Conservation (phyloP, 2,888 invertebrate species). For the Dryocosmus kuriphilus region DNA sequence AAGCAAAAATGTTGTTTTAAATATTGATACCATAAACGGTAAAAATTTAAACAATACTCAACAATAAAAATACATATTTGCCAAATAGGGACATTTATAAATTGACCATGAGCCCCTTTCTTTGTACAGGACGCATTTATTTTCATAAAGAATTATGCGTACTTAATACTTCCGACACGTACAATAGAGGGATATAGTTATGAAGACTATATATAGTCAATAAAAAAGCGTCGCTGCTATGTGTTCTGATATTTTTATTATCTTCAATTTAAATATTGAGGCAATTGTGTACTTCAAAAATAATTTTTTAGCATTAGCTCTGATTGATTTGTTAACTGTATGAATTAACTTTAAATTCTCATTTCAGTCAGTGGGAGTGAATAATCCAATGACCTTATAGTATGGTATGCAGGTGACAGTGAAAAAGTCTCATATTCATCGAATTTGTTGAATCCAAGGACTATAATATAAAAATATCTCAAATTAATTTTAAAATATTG, state of each 20-base stretch:
- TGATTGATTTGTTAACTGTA: not conserved
- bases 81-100: not conserved
- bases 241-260: conserved; percentile 5
- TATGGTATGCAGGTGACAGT: too few species aligned
- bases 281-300: not conserved
- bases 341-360: not conserved
- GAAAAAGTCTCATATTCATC: too few species aligned
- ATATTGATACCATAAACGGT: not conserved
- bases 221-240: conserved; percentile 3
- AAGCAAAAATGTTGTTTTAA: not conserved
- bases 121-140: conserved; percentile 39
- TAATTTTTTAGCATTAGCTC: not conserved
- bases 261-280: not conserved
- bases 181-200: conserved; percentile 38
- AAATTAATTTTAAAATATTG: too few species aligned
- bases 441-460: too few species aligned
- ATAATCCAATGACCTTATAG: not conserved
- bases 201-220: conserved; percentile 19
- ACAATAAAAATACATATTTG: not conserved
- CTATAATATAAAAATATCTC: too few species aligned
- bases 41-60: not conserved
- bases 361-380: not conserved
- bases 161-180: conserved; percentile 39
- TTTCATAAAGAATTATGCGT: conserved; percentile 36
- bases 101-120: conserved; percentile 37